phyloP scores from a whole-genome alignment of 2,888 invertebrate genomes.

The Cryptophagus acutangulus region DNA sequence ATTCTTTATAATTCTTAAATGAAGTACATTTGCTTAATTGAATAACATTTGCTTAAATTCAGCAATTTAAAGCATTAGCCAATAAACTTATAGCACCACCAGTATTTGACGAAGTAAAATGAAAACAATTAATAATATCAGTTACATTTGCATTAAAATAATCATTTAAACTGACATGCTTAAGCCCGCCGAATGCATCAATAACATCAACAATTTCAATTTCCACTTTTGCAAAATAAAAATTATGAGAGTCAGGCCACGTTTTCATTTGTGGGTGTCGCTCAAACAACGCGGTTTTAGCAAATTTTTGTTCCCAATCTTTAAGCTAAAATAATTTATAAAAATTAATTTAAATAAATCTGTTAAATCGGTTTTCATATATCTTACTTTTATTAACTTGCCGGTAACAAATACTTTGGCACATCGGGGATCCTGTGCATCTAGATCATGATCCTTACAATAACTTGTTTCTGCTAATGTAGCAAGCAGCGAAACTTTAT shows the following conservation, averaged over 20 bases:
- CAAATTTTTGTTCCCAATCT: constrained; percentile 38
- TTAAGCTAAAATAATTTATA: constrained; percentile 28
- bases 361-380: not conserved
- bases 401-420: constrained; percentile 68
- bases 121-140: not conserved
- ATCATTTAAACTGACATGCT: constrained; percentile 59
- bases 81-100: too few relatives aligned
- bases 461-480: constrained; percentile 65
- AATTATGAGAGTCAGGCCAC: constrained; percentile 74
- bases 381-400: constrained; percentile 59
- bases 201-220: constrained; percentile 69
- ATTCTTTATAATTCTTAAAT: too few relatives aligned
- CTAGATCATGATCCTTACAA: constrained; percentile 57
- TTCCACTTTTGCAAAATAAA: constrained; percentile 73
- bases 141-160: constrained; percentile 46
- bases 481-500: constrained; percentile 62
- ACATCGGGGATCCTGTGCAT: constrained; percentile 75
- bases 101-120: too few relatives aligned
- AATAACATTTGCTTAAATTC: too few relatives aligned
- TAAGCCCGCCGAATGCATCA: constrained; percentile 79
- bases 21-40: too few relatives aligned
- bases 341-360: too few relatives aligned
- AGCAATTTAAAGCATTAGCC: too few relatives aligned
- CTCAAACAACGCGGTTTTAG: constrained; percentile 55
- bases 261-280: constrained; percentile 66